Evolutionary conservation across 2,113 vertebrate species (phyloP).

Genomic region (Speoplatyrhinus poulsoni): DNA sequence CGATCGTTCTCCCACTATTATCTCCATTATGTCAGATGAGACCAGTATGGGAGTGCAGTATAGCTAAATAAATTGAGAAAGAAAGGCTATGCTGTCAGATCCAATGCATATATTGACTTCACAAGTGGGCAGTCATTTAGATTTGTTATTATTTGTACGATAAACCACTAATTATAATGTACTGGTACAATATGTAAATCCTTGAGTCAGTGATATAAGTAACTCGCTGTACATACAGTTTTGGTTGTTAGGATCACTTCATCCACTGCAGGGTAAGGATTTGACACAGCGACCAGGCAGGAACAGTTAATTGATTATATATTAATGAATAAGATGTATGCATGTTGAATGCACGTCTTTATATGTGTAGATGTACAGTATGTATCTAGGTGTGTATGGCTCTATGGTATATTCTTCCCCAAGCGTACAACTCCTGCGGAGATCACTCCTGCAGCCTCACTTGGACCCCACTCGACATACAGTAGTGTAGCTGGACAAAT

Average conservation of each 20-base stretch:
- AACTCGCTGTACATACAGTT: background rate
- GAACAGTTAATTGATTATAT: too few relatives aligned
- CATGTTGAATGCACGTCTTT: too few relatives aligned
- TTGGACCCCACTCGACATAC: too few relatives aligned
- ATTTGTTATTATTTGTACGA: constrained; percentile 1
- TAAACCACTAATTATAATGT: constrained; percentile 19
- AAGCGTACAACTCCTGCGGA: too few relatives aligned
- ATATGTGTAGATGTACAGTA: too few relatives aligned
- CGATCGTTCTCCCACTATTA: constrained; percentile 31
- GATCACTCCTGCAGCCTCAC: too few relatives aligned
- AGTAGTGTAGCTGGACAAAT: too few relatives aligned
- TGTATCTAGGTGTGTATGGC: too few relatives aligned
- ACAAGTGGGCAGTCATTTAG: background rate
- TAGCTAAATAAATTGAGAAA: constrained; percentile 5
- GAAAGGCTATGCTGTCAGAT: constrained; percentile 14
- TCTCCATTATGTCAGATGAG: constrained; percentile 36
- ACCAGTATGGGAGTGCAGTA: background rate
- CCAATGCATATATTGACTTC: background rate
- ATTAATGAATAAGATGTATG: too few relatives aligned
- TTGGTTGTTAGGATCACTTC: constrained; percentile 7
- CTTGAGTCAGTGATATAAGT: constrained; percentile 5
- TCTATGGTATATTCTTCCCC: too few relatives aligned
- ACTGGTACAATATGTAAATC: background rate
- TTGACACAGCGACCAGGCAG: too few relatives aligned
- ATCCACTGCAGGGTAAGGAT: background rate